Base-by-base conservation (phyloP, 2,797 vertebrate species). In the Platyrinchus mystaceus region DNA sequence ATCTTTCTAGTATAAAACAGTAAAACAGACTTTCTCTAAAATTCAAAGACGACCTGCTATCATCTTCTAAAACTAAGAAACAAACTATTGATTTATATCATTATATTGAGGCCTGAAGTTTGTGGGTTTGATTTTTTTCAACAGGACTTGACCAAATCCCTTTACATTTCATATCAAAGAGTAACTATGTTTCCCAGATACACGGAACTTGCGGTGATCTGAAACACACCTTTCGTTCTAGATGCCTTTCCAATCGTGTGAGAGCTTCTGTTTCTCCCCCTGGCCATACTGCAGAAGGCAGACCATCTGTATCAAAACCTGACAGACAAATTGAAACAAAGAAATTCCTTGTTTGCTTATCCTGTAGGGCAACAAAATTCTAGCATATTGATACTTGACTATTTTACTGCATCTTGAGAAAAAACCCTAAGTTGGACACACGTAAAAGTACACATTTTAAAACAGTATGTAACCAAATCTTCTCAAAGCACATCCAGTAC, bases 211-310 rank as follows among this genome's bases (percentile, higher is more conserved):
- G 50, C 17, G 63, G 47, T 22, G 20, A 87, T 82, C 14, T 77
- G 44, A 53, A 90, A 93, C 74, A 55, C 92, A 99, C 99, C 98
- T 99, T 99, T 95, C 99, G 98, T 97, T 99, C 99, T 90, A 99
- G 97, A 89, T 99, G 99, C 47, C 99, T 98, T 97, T 99, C 99
- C 75, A 99, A 64, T 89, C 99, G 98, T 64, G 98, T 98, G 53
- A 99, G 99, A 62, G 99, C 99, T 97, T 99, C 99, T 3, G 99
- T 99, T 97, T 99, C 99, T 96, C 99, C 99, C 28, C 99, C 99
- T 19, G 99, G 99, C 99, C 99, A 99, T 2, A 99, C 98, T 28
- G 99, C 99, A 86, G 98, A 98, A 87, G 97, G 95, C 78, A 99
- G 95, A 20, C 99, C 98, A 73, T 99, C 99, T 2, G 98, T 99